Conservation (phyloP, 2,113 vertebrate genomes). For the Phyllostomus hastatus region DNA sequence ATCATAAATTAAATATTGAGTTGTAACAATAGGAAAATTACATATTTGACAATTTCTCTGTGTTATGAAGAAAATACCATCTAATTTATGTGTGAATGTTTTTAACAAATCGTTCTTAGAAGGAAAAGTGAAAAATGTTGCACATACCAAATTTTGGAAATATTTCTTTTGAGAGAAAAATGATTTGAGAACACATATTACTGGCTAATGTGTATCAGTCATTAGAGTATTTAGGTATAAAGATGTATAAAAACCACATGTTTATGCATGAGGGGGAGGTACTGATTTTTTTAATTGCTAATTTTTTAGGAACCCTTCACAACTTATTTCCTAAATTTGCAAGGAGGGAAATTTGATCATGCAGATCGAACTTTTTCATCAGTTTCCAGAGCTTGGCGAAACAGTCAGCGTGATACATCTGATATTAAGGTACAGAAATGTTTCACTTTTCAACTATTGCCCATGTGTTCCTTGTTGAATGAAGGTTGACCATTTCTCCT, state of each 20-base stretch:
- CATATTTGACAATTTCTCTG: conserved; percentile 22
- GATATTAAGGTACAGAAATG: conserved; percentile 93
- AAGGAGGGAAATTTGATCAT: conserved; percentile 99
- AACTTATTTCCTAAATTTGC: conserved; percentile 96
- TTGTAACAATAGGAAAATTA: conserved; percentile 66
- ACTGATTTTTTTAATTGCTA: background rate
- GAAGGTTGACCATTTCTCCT: background rate
- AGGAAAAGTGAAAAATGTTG: conserved; percentile 38
- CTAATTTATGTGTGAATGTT: conserved; percentile 13
- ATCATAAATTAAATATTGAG: conserved; percentile 79
- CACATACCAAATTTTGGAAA: conserved; percentile 38
- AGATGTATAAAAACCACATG: background rate
- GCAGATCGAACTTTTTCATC: conserved; percentile 98
- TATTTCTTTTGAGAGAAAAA: conserved; percentile 30
- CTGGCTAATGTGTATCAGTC: background rate
- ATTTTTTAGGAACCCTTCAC: conserved; percentile 94
- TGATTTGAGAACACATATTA: background rate
- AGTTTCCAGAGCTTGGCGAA: conserved; percentile 95
- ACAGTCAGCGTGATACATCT: conserved; percentile 97
- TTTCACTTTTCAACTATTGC: background rate
- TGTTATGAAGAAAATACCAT: conserved; percentile 20
- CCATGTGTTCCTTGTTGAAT: background rate
- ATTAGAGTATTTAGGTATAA: conserved; percentile 16
- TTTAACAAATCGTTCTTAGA: conserved; percentile 30
- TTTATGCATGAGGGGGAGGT: background rate